Evolutionary conservation across 2,797 vertebrate species (phyloP).

Genomic region (Okamejei kenojei): DNA sequence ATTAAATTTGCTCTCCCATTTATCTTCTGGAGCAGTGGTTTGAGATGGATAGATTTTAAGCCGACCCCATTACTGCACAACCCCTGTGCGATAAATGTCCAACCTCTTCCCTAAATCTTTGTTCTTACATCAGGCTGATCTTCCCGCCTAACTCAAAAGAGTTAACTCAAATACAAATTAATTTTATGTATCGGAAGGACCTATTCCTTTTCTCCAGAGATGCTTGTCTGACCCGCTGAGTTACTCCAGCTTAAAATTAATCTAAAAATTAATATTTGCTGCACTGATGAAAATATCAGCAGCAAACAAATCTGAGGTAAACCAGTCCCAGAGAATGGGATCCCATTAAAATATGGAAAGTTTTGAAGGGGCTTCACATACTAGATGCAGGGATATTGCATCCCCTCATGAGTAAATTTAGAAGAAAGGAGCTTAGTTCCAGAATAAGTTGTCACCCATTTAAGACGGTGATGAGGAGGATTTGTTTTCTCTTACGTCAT

Average conservation of each 20-base stretch:
- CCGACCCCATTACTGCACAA: slow-evolving; percentile 16
- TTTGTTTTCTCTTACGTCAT: too few relatives aligned
- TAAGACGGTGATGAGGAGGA: too few relatives aligned
- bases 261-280: background rate
- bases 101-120: background rate
- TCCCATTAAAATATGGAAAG: too few relatives aligned
- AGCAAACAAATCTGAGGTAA: background rate
- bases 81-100: background rate
- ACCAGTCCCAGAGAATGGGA: background rate
- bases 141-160: slow-evolving; percentile 1
- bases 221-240: too few relatives aligned
- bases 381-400: too few relatives aligned
- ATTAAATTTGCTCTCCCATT: background rate
- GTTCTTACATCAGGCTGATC: background rate
- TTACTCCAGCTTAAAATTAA: too few relatives aligned
- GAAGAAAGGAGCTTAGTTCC: too few relatives aligned
- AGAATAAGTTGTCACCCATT: too few relatives aligned
- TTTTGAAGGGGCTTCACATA: too few relatives aligned
- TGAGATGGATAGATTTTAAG: slow-evolving; percentile 6
- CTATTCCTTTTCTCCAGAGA: too few relatives aligned
- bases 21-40: background rate
- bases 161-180: background rate
- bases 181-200: background rate
- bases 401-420: too few relatives aligned
- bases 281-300: background rate